Conservation (phyloP, 2,888 invertebrate species). For the Tryphoninae sp. region DNA sequence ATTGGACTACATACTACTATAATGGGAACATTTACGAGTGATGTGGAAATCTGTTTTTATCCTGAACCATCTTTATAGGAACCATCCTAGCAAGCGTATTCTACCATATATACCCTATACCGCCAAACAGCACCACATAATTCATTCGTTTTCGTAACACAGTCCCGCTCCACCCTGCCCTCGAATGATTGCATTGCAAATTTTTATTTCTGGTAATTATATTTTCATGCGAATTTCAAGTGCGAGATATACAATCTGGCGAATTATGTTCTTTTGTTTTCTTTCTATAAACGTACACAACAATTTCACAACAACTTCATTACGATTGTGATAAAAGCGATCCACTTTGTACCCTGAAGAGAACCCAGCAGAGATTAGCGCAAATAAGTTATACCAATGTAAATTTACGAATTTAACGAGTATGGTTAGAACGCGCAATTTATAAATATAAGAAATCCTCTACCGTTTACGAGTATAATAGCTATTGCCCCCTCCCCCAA, state of each 20-base stretch:
- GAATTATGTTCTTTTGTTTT: not conserved
- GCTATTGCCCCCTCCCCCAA: conserved; percentile 20
- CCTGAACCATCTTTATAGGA: conserved; percentile 20
- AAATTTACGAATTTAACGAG: conserved; percentile 14
- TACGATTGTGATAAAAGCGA: conserved; percentile 31
- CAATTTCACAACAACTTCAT: conserved; percentile 45
- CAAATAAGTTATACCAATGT: conserved; percentile 33
- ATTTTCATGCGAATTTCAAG: conserved; percentile 25
- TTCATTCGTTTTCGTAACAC: conserved; percentile 23
- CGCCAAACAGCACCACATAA: conserved; percentile 51
- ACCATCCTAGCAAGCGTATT: conserved; percentile 41
- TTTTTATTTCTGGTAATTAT: conserved; percentile 8
- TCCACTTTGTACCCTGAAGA: conserved; percentile 56
- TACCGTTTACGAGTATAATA: conserved; percentile 36
- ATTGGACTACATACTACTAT: conserved; percentile 24
- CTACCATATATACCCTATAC: conserved; percentile 37
- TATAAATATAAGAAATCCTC: conserved; percentile 53
- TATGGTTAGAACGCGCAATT: conserved; percentile 37
- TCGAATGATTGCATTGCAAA: conserved; percentile 16
- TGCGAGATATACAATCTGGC: conserved; percentile 35
- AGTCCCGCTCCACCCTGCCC: not conserved
- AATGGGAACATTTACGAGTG: conserved; percentile 41
- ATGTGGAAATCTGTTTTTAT: conserved; percentile 19
- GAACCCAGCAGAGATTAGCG: conserved; percentile 43
- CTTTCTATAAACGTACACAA: conserved; percentile 33